Base-by-base conservation (phyloP, 1,140 invertebrate genomes). In the Luehdorfia chinensis region DNA sequence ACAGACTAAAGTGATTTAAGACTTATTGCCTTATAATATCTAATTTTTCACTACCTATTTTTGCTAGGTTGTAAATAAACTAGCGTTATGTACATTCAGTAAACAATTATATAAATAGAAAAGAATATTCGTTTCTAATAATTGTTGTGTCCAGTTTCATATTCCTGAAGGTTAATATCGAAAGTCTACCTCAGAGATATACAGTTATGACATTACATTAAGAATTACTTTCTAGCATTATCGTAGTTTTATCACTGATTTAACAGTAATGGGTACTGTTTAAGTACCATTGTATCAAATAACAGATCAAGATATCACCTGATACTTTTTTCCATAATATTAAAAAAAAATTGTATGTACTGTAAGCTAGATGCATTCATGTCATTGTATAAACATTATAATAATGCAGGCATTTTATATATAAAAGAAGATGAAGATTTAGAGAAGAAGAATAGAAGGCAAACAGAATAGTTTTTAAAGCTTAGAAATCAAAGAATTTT, bases 1-100 rank as follows among this genome's bases (percentile, higher is more conserved):
- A 47, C 1, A 34, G 32, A 34, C 43, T 46, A 7, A 59, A 62
- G 28, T 59, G 51, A 61, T 23, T 37, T 37, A 11, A 11, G 4
- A 4, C n/a, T 16, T 33, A 4, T 32, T 14, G 4, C 14, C 2
- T 1, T 3, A 7, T 7, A 3, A 3, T 27, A 7, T 27, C 7
- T 27, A 7, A 18, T 12, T 7, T 11, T 33, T 7, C 11, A 31
- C 11, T 31, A 31, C 28, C 11, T 31, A 11, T 31, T 31, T n/a
- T 31, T 31, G 11, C 11, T 12, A 11, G 11, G n/a, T 12, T 19
- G 27, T 37, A 43, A 43, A 21, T 45, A 30, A 25, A 19, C 9
- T 30, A 16, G 25, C 18, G 19, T 31, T 12, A 19, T 18, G 16
- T 51, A 45, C 13, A 28, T 31, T 31, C 4, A 5, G 5, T 31